Percentiles rank a stretch among this genome's conserved stretches.
phyloP scores from a whole-genome alignment of 30 jellyfish, hydroid and myxozoan genomes.

The Aurelia aurita complex sp. Pacific region DNA sequence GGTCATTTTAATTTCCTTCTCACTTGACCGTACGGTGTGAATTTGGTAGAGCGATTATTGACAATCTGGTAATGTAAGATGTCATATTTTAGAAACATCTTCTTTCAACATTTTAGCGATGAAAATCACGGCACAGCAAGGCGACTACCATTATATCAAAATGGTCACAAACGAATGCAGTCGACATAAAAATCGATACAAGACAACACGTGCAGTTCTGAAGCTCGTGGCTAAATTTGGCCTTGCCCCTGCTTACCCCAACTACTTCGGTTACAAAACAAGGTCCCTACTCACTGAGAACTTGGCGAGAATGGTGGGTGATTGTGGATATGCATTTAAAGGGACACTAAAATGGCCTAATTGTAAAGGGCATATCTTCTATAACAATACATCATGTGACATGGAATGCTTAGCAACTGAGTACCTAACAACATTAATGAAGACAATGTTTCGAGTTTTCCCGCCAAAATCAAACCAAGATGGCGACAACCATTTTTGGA shows the following conservation, averaged over 20 bases:
- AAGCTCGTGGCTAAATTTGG: not conserved
- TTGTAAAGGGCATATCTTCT: conserved; percentile 29
- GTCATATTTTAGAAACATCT: too few species aligned
- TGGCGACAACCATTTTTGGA: conserved; percentile 1
- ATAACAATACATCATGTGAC: conserved; percentile 36
- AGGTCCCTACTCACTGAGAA: not conserved
- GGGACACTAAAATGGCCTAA: conserved; percentile 33
- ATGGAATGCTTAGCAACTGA: conserved; percentile 20
- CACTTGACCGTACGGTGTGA: too few species aligned
- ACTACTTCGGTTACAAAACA: not conserved
- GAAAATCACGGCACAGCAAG: too few species aligned
- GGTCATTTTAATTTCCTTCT: too few species aligned
- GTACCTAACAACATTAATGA: conserved; percentile 8
- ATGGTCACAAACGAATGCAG: too few species aligned
- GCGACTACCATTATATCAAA: too few species aligned
- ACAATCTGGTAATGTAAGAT: too few species aligned
- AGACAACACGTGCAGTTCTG: too few species aligned
- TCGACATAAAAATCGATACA: too few species aligned
- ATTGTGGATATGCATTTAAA: conserved; percentile 31
- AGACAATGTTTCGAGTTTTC: not conserved
- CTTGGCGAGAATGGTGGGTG: conserved; percentile 10
- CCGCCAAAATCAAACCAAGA: not conserved
- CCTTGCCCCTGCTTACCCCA: conserved; percentile 17
- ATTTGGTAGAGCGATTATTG: too few species aligned
- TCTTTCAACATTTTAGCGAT: too few species aligned